These are phyloP conservation scores for Xestia c-nigrum DNA, from an alignment of 2,888 invertebrate species.

Conservation along the genomic window DNA sequence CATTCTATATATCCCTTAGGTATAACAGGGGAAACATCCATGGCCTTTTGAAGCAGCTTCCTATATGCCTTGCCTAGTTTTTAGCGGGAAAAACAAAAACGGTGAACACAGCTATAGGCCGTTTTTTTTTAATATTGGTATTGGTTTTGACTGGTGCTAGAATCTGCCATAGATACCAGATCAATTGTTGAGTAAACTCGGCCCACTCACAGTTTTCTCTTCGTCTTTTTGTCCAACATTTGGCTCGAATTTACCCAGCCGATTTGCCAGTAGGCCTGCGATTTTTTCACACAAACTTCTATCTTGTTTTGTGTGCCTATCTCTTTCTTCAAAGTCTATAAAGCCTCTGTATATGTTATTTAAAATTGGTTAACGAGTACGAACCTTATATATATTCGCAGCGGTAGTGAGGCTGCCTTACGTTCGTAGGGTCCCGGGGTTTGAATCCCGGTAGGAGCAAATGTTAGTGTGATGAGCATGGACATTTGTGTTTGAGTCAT, in stretches of 20 bases:
- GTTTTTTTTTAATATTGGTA: conserved; percentile 42
- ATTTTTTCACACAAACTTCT: background rate
- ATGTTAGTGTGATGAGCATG: too few species aligned
- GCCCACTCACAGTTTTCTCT: background rate
- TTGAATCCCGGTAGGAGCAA: too few species aligned
- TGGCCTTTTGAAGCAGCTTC: conserved; percentile 48
- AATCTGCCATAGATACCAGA: conserved; percentile 11
- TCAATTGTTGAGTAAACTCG: conserved; percentile 19
- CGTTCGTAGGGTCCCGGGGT: too few species aligned
- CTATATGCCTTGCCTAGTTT: conserved; percentile 54
- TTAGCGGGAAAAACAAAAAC: conserved; percentile 35
- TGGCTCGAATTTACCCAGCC: background rate
- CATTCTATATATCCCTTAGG: conserved; percentile 55
- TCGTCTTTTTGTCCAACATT: conserved; percentile 4
- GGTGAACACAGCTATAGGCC: conserved; percentile 9
- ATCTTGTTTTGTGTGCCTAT: too few species aligned
- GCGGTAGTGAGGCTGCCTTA: too few species aligned
- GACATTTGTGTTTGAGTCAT: too few species aligned
- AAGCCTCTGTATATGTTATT: too few species aligned
- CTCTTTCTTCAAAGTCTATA: too few species aligned
- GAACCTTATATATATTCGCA: too few species aligned
- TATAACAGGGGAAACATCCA: conserved; percentile 34
- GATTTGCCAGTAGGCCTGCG: too few species aligned
- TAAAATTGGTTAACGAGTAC: too few species aligned
- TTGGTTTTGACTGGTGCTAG: conserved; percentile 8